These are phyloP conservation scores for Noctua pronuba DNA, from an alignment of 2,888 invertebrate genomes.

Conservation along the genomic window DNA sequence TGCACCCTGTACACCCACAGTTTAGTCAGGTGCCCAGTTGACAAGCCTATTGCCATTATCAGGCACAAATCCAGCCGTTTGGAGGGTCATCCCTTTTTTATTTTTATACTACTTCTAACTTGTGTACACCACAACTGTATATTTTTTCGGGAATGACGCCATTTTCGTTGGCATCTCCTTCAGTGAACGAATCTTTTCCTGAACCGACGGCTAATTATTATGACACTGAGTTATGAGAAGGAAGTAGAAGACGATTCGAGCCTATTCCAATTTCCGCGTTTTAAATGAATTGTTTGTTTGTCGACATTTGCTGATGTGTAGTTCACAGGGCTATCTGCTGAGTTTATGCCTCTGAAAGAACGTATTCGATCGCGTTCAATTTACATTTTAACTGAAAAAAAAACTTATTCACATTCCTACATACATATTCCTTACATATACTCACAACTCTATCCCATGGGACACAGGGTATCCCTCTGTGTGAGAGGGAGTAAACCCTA, in stretches of 20 bases:
- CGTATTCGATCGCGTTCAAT: too few relatives aligned
- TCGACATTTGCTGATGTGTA: background rate
- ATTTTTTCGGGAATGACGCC: background rate
- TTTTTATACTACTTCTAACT: too few relatives aligned
- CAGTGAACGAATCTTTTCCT: background rate
- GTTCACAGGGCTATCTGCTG: too few relatives aligned
- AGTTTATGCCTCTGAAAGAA: background rate
- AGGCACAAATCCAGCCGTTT: background rate
- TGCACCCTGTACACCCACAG: background rate
- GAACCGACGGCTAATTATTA: slow-evolving; percentile 19
- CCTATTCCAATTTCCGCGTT: slow-evolving; percentile 33
- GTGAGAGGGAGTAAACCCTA: too few relatives aligned
- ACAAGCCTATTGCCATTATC: background rate
- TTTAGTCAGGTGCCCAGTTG: background rate
- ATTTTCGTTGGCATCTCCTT: too few relatives aligned
- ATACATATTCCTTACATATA: too few relatives aligned
- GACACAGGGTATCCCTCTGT: too few relatives aligned
- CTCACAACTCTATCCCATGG: too few relatives aligned
- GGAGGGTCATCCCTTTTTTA: background rate
- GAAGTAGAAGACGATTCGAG: background rate
- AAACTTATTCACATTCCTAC: background rate
- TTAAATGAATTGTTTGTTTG: slow-evolving; percentile 45
- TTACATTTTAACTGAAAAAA: background rate
- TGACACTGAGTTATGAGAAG: slow-evolving; percentile 32
- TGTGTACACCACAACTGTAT: background rate